Conservation (phyloP, 23 tunicate species). For the Halocynthia aurantium region DNA sequence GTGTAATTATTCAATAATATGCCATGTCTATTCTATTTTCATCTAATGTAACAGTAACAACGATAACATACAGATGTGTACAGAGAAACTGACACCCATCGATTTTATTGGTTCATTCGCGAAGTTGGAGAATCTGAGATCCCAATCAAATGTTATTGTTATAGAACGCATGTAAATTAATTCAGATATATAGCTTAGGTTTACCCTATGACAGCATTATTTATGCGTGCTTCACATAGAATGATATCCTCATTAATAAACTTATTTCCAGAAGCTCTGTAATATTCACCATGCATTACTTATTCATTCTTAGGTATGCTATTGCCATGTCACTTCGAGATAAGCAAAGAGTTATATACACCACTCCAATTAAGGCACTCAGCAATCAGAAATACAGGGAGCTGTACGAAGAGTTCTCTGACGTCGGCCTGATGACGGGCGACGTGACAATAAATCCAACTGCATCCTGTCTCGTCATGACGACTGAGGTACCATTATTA, state of each 20-base stretch:
- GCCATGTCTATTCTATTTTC: background rate
- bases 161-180: no score
- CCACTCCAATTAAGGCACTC: conserved; percentile 93
- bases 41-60: no score
- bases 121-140: no score
- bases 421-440: conserved; percentile 96
- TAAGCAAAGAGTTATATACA: conserved; percentile 92
- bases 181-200: no score
- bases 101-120: no score
- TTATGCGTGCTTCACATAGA: no score
- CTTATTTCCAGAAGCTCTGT: background rate
- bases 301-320: conserved; percentile 42
- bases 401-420: conserved; percentile 76
- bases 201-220: no score
- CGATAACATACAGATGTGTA: no score
- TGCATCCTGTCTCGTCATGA: conserved; percentile 94
- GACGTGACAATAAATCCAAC: conserved; percentile 95
- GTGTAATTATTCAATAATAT: background rate
- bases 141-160: no score
- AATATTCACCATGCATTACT: background rate
- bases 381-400: conserved; percentile 91
- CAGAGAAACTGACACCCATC: no score
- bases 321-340: conserved; percentile 83
- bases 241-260: no score
- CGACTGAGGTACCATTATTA: conserved; percentile 75